Percentiles rank a stretch among this genome's conserved stretches.
phyloP scores from a whole-genome alignment of 2,797 vertebrate species.

The Apogon talboti region DNA sequence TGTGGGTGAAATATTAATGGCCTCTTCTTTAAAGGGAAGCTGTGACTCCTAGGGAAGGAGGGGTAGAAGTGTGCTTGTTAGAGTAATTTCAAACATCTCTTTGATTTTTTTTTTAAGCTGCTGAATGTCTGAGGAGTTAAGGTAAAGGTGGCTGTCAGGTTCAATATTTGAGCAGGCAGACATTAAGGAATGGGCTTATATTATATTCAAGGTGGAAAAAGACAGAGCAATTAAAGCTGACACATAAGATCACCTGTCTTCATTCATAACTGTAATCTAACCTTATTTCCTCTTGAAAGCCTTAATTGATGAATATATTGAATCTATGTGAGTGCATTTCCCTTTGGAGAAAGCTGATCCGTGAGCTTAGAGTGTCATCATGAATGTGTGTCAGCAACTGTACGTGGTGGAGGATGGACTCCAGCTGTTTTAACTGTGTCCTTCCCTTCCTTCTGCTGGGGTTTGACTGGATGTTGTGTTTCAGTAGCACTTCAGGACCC shows the following conservation, averaged over 20 bases:
- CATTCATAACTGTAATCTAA: constrained; percentile 38
- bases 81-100: constrained; percentile 51
- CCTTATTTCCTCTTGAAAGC: constrained; percentile 40
- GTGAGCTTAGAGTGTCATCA: constrained; percentile 30
- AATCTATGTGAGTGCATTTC: constrained; percentile 46
- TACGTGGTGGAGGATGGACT: constrained; percentile 20
- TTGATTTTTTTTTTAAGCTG: constrained; percentile 50
- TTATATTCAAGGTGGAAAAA: constrained; percentile 24
- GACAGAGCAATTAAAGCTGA: constrained; percentile 15
- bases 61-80: constrained; percentile 48
- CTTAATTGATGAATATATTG: constrained; percentile 53
- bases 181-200: constrained; percentile 23
- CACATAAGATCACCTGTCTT: constrained; percentile 41
- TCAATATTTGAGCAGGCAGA: constrained; percentile 35
- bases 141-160: constrained; percentile 28
- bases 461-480: constrained; percentile 67
- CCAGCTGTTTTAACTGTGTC: constrained; percentile 44
- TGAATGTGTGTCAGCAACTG: constrained; percentile 41
- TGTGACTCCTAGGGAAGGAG: constrained; percentile 46
- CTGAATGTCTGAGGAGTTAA: constrained; percentile 44
- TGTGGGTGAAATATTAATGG: constrained; percentile 79
- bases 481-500: constrained; percentile 45
- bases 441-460: constrained; percentile 48
- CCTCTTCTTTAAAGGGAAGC: constrained; percentile 58
- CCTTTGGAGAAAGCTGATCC: constrained; percentile 57